Conservation (phyloP, 2,797 vertebrate species). For the Scolopax bukidnonensis region DNA sequence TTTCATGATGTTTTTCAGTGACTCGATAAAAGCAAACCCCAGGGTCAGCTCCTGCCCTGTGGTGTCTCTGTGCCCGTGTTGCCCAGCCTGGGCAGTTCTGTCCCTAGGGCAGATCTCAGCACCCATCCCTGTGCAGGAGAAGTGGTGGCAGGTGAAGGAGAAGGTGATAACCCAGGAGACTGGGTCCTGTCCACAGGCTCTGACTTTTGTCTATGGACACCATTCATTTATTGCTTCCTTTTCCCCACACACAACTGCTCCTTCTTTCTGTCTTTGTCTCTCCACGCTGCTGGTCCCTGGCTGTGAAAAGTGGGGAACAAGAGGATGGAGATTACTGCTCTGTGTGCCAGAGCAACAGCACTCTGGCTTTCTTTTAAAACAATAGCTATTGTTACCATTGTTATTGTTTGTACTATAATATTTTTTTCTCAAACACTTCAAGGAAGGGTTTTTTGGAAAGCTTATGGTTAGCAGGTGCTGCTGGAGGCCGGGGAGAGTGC, state of each 20-base stretch:
- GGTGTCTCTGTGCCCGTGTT: background rate
- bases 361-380: background rate
- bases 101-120: background rate
- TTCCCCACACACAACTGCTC: background rate
- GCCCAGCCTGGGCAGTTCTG: background rate
- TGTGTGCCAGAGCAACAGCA: background rate
- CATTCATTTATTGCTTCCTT: background rate
- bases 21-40: background rate
- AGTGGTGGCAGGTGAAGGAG: background rate
- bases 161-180: background rate
- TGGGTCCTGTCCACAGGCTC: background rate
- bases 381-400: background rate
- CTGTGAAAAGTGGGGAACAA: background rate
- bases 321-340: background rate
- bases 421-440: background rate
- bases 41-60: background rate
- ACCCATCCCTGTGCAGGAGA: fast-evolving
- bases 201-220: background rate
- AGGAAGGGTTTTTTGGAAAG: background rate
- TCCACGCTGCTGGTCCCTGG: background rate
- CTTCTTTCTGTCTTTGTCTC: background rate
- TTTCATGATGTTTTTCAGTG: background rate
- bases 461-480: background rate
- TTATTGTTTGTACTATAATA: background rate
- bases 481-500: background rate